These are phyloP conservation scores for Periplaneta americana DNA, from an alignment of 1,140 invertebrate species.

Conservation along the genomic window DNA sequence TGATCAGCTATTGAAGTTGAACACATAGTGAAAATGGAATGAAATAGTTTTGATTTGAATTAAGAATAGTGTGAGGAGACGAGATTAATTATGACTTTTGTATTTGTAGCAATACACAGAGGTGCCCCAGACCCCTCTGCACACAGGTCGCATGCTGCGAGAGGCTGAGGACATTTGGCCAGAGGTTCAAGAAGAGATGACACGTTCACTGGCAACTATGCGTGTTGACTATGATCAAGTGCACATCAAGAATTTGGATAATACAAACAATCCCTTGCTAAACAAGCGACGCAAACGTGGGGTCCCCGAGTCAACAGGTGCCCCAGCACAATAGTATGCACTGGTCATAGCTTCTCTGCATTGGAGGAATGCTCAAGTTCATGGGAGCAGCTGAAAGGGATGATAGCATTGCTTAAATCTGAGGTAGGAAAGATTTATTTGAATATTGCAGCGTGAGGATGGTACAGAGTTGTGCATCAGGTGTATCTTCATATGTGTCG, in stretches of 20 bases:
- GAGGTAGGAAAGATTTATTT: not conserved
- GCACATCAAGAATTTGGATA: conserved; percentile 82
- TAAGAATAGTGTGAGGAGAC: too few relatives aligned
- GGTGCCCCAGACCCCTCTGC: conserved; percentile 89
- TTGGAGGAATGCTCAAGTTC: not conserved
- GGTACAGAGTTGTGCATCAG: not conserved
- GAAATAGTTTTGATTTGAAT: too few relatives aligned
- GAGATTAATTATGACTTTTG: too few relatives aligned
- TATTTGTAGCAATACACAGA: conserved; percentile 67
- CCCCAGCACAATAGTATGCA: not conserved
- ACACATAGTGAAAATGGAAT: too few relatives aligned
- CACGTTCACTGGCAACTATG: conserved; percentile 93
- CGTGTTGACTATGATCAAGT: conserved; percentile 90
- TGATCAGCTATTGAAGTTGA: too few relatives aligned
- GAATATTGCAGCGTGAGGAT: not conserved
- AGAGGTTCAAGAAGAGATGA: conserved; percentile 98
- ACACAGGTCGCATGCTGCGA: conserved; percentile 78
- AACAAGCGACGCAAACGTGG: conserved; percentile 70
- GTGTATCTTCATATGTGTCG: not conserved
- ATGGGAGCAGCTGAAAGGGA: not conserved
- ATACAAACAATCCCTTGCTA: conserved; percentile 85
- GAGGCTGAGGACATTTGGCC: conserved; percentile 92
- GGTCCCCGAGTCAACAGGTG: conserved; percentile 7
- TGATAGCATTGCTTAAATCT: not conserved
- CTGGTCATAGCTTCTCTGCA: not conserved